Evolutionary conservation across 2,113 vertebrate species (phyloP), one percentile per base, ranked within the genome.

Genomic region (Colossoma macropomum): DNA sequence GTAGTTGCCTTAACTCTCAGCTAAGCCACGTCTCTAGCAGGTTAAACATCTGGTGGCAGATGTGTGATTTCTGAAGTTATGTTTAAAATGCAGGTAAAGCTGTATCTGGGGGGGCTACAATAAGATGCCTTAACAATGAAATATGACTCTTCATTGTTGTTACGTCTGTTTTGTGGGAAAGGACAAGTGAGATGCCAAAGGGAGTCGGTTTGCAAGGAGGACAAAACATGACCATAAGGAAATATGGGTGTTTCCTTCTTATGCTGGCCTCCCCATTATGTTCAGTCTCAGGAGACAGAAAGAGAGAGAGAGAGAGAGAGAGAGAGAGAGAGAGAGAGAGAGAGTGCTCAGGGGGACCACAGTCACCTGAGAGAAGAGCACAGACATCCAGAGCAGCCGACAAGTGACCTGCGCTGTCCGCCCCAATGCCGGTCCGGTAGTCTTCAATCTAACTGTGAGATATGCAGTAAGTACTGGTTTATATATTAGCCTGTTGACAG

Each of bases 401-500:
- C 32, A 25, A 79, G 66, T 34, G 34, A 69, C 23, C 45, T 17
- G 28, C 13, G 34, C 48, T 27, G 4, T 76, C 17, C 85, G 38
- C 56, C 77, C 68, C 23, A 77, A 85, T 75, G 45, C 85, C 79
- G 56, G 19, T 75, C 72, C 27, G 69, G 65, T 86, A 73, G 52
- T 28, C 70, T 66, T 60, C 48, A 68, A 62, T 25, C 68, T 66
- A 52, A 86, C 41, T 6, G 56, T 77, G 21, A 90, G 91, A 89
- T 76, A 94, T 94, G 93, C 30, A 82, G 94, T 94, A 77, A 92
- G 93, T 88, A 28, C 45, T 45, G 68, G 62, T 73, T 50, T 82
- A 10, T 62, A 8, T 60, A n/a, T 50, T 12, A 38, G 52, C 0
- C 9, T 19, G 34, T 75, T 63, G 11, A 16, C n/a, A 19, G 19